A percentile compares a stretch with the other conserved stretches of the same genome.
phyloP scores from a whole-genome alignment of 2,113 vertebrate genomes.

The Irena cyanogastra region DNA sequence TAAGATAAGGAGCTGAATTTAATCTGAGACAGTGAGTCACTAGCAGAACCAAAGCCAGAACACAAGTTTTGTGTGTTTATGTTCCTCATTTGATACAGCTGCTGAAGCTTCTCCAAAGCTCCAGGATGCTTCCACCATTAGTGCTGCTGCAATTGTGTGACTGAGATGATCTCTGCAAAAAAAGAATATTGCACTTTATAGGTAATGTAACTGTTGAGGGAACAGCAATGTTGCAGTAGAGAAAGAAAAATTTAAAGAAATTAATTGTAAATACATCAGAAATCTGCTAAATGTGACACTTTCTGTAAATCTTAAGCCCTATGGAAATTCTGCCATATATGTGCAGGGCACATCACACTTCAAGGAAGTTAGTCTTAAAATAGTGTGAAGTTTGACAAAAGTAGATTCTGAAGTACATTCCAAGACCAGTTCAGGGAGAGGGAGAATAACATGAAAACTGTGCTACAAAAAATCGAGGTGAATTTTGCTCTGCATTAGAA shows the following conservation, averaged over 20 bases:
- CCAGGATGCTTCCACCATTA: not conserved
- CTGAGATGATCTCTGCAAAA: not conserved
- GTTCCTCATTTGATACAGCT: not conserved
- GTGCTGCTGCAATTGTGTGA: not conserved
- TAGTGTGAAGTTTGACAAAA: not conserved
- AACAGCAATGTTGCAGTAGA: not conserved
- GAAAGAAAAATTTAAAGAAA: not conserved
- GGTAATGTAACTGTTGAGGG: not conserved
- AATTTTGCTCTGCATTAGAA: not conserved
- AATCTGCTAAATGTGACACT: not conserved
- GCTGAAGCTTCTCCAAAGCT: not conserved
- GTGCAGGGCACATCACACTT: not conserved
- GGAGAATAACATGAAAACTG: not conserved
- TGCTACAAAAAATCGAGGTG: not conserved
- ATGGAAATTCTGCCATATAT: not conserved
- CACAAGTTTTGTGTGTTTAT: not conserved
- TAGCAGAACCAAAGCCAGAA: not conserved
- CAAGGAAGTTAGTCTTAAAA: not conserved
- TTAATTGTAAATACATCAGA: not conserved
- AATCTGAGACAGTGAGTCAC: not conserved
- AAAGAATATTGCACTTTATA: not conserved
- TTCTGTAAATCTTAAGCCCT: not conserved
- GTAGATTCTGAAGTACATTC: not conserved
- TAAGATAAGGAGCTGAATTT: not conserved
- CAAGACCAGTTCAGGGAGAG: not conserved